These are phyloP conservation scores for Cyaniris semiargus DNA, from an alignment of 2,888 invertebrate species.

Conservation along the genomic window DNA sequence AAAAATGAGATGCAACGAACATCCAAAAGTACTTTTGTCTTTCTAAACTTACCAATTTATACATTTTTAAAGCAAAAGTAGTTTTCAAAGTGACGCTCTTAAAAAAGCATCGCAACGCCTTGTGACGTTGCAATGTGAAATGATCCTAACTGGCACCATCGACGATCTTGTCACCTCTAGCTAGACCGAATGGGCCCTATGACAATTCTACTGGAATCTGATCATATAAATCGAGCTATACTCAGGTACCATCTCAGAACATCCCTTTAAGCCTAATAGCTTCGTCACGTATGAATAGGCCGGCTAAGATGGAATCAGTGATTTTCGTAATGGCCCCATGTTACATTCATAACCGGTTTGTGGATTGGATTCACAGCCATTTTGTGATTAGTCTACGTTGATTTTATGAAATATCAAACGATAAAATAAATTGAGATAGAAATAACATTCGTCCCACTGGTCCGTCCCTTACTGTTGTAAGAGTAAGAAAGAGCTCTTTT, in stretches of 20 bases:
- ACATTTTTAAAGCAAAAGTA: too few relatives aligned
- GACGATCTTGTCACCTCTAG: background rate
- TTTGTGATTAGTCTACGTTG: background rate
- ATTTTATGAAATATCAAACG: background rate
- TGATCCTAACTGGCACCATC: background rate
- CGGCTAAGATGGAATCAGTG: background rate
- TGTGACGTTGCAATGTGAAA: background rate
- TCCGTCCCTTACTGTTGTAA: too few relatives aligned
- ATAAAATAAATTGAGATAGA: background rate
- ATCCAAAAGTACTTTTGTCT: too few relatives aligned
- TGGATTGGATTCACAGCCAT: background rate
- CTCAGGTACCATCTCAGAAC: background rate
- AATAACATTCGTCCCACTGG: too few relatives aligned
- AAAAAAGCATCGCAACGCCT: too few relatives aligned
- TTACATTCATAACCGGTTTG: background rate
- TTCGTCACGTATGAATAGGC: background rate
- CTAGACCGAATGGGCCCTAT: background rate
- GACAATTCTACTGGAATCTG: background rate
- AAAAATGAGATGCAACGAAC: too few relatives aligned
- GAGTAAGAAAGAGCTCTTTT: too few relatives aligned
- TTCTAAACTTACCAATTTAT: too few relatives aligned
- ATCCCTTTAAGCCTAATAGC: conserved; percentile 1
- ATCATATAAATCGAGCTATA: background rate
- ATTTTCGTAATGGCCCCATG: background rate
- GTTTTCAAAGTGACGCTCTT: too few relatives aligned